Base-by-base conservation (phyloP, 2,113 vertebrate genomes). In the Cavia aperea region DNA sequence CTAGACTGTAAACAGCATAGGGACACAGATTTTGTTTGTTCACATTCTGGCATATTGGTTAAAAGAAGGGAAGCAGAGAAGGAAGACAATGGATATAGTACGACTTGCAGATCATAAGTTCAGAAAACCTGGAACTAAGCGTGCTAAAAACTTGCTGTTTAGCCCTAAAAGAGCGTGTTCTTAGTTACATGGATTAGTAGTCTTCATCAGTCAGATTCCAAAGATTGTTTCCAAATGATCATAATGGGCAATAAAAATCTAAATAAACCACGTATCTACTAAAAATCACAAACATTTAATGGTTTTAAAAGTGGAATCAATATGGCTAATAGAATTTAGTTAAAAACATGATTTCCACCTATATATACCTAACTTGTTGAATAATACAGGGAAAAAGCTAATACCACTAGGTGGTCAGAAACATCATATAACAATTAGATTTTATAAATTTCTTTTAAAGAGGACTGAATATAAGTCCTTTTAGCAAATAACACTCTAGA, bases 291-390 rank as follows among this genome's bases (percentile, higher is more conserved):
- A 86, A 72, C 11, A 65, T 72, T 33, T 72, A 16, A 77, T 82
- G 16, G 2, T 21, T 93, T 95, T 65, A 5, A 49, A 82, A 94
- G 90, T 15, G 49, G 13, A 91, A 89, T 78, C 49, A 88, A 91
- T 66, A 66, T 11, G 19, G 15, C 51, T 58, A 29, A 86, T 39
- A 88, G 11, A 86, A 88, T 81, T 87, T 56, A 81, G 54, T 62
- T 36, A 49, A 81, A 92, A 62, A 54, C 3, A 63, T 49, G 46
- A 86, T 93, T 90, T 68, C 23, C 23, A 86, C 7, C 43, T 62
- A 62, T 6, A 66, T n/a, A 31, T 66, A 65, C 77, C 65, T 81
- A 81, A 81, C 21, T 89, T 88, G 11, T 84, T 78, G 81, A 83
- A n/a, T 82, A 82, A 93, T 68, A 94, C 0, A 43, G 15, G 26